Evolutionary conservation across 2,888 invertebrate species (phyloP).

Genomic region (Byasa hedistus): DNA sequence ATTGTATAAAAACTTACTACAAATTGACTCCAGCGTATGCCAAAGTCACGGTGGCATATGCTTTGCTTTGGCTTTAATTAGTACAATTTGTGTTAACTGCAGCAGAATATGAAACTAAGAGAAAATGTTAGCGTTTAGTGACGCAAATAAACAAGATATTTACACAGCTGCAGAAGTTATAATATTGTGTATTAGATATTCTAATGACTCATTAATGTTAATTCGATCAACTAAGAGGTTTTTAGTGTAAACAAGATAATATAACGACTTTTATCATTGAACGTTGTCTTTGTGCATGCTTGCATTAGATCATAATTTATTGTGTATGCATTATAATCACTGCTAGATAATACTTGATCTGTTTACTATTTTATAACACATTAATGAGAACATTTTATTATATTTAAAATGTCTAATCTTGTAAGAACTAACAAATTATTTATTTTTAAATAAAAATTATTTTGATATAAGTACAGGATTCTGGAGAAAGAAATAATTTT

Average conservation of each 20-base stretch:
- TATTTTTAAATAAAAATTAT: not conserved
- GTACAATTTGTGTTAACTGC: slow-evolving; percentile 43
- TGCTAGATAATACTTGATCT: slow-evolving; percentile 13
- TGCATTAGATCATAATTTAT: slow-evolving; percentile 23
- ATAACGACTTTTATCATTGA: slow-evolving; percentile 21
- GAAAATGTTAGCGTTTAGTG: not conserved
- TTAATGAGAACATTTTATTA: not conserved
- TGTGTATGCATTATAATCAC: slow-evolving; percentile 11
- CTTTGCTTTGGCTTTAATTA: slow-evolving; percentile 59
- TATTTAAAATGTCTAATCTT: not conserved
- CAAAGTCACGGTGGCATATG: slow-evolving; percentile 70
- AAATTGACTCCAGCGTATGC: slow-evolving; percentile 52
- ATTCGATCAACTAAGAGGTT: slow-evolving; percentile 21
- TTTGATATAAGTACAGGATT: not conserved
- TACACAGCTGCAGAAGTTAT: slow-evolving; percentile 12
- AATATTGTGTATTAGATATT: slow-evolving; percentile 19
- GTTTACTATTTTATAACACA: not conserved
- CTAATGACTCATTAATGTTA: slow-evolving; percentile 28
- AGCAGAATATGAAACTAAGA: slow-evolving; percentile 8
- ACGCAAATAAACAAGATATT: slow-evolving; percentile 7
- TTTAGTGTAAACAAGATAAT: slow-evolving; percentile 29
- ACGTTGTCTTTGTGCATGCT: slow-evolving; percentile 24
- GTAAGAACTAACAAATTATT: not conserved
- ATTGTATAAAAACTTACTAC: slow-evolving; percentile 54
- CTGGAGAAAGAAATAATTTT: too few relatives aligned